A percentile compares a stretch with the other conserved stretches of the same genome.
These are phyloP conservation scores for Noctua comes DNA, from an alignment of 2,888 invertebrate species.

Conservation along the genomic window DNA sequence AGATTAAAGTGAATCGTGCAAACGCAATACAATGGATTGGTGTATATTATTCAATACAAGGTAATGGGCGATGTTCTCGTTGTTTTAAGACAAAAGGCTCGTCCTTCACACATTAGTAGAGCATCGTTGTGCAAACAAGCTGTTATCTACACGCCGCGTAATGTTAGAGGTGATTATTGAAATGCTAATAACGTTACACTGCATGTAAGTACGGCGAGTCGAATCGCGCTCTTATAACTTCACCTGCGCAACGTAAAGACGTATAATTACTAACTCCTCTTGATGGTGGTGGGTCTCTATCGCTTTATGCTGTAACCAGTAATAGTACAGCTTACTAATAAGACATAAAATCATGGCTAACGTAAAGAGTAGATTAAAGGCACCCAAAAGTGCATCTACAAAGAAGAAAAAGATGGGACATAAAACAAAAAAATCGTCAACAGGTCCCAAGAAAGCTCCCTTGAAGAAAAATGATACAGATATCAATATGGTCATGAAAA, in stretches of 20 bases:
- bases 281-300: conserved; percentile 83
- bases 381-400: conserved; percentile 75
- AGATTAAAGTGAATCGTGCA: conserved; percentile 65
- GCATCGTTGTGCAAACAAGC: conserved; percentile 87
- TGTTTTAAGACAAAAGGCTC: conserved; percentile 84
- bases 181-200: conserved; percentile 83
- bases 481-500: conserved; percentile 68
- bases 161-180: conserved; percentile 87
- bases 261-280: conserved; percentile 76
- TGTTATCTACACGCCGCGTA: conserved; percentile 84
- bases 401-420: conserved; percentile 73
- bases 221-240: conserved; percentile 71
- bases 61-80: conserved; percentile 84
- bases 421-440: conserved; percentile 77
- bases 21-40: conserved; percentile 72
- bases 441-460: conserved; percentile 71
- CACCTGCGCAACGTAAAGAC: conserved; percentile 70
- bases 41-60: conserved; percentile 78
- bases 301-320: conserved; percentile 74
- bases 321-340: conserved; percentile 80
- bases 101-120: conserved; percentile 89
- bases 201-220: conserved; percentile 84
- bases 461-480: conserved; percentile 43
- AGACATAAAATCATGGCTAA: conserved; percentile 84
- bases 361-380: conserved; percentile 82